Percentiles rank a stretch among this genome's conserved stretches.
Conservation (phyloP, 2,797 vertebrate species). For the Hoplostethus mediterraneus region DNA sequence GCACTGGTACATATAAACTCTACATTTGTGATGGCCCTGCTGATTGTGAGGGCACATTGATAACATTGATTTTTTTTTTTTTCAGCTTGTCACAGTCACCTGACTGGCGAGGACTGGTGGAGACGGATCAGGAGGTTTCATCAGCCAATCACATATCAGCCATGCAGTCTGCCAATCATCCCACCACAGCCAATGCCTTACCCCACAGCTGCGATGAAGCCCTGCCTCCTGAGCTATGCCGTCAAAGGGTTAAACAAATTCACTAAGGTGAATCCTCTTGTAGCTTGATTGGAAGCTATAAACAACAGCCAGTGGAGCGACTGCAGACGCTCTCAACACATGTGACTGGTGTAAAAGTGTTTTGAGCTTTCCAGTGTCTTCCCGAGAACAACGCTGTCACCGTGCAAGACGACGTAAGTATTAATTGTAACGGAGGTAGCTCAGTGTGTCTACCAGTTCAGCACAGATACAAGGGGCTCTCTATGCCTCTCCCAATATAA, state of each 20-base stretch:
- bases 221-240: slow-evolving; percentile 48
- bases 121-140: slow-evolving; percentile 81
- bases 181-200: slow-evolving; percentile 55
- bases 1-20: slow-evolving; percentile 46
- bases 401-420: neutral
- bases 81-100: slow-evolving; percentile 67
- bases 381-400: neutral
- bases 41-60: slow-evolving; percentile 68
- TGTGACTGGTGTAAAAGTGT: neutral
- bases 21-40: slow-evolving; percentile 35
- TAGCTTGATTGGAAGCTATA: slow-evolving; percentile 29
- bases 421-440: neutral
- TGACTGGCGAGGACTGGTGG: slow-evolving; percentile 75
- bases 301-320: slow-evolving; percentile 10
- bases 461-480: neutral
- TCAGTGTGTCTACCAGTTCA: neutral
- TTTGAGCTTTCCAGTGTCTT: neutral
- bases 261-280: slow-evolving; percentile 35
- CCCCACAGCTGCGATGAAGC: slow-evolving; percentile 32
- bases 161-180: slow-evolving; percentile 57
- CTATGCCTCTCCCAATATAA: slow-evolving; percentile 12
- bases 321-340: neutral
- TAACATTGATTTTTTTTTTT: slow-evolving; percentile 67
- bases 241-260: slow-evolving; percentile 66
- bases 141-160: slow-evolving; percentile 64